Evolutionary conservation across 2,113 vertebrate species (phyloP).

Genomic region (Gadus chalcogrammus): DNA sequence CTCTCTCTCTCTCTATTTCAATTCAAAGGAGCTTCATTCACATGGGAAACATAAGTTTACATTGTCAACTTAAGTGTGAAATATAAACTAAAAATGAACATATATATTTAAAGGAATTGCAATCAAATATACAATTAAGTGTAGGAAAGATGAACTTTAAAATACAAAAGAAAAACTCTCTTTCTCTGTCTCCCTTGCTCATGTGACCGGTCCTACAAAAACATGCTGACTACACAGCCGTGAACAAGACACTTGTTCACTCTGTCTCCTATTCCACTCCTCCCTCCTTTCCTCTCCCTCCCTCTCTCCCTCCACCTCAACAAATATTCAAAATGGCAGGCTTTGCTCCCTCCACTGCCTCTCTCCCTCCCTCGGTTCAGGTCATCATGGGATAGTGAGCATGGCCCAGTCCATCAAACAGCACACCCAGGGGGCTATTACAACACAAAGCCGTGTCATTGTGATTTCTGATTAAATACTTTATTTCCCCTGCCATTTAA

Average conservation of each 20-base stretch:
- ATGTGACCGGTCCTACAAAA: constrained; percentile 47
- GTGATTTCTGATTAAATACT: neutral
- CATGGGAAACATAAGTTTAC: too few species aligned
- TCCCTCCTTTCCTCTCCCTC: neutral
- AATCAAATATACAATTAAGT: too few species aligned
- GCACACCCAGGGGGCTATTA: neutral
- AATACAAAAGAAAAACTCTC: neutral
- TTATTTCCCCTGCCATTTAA: neutral
- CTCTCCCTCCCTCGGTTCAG: neutral
- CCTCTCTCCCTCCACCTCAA: constrained; percentile 9
- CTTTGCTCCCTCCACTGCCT: neutral
- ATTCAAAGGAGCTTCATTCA: too few species aligned
- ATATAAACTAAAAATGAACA: too few species aligned
- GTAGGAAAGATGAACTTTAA: too few species aligned
- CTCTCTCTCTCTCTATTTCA: neutral
- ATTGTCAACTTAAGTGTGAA: neutral
- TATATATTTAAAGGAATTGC: too few species aligned
- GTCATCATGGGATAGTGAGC: too few species aligned
- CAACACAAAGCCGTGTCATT: neutral
- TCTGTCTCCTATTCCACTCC: constrained; percentile 43
- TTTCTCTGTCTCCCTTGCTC: constrained; percentile 22
- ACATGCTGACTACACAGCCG: constrained; percentile 59
- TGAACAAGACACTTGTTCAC: constrained; percentile 22
- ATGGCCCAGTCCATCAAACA: neutral
- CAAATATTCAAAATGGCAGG: neutral